These are phyloP conservation scores for Pycnonotus jocosus DNA, from an alignment of 2,113 vertebrate genomes.

Conservation along the genomic window DNA sequence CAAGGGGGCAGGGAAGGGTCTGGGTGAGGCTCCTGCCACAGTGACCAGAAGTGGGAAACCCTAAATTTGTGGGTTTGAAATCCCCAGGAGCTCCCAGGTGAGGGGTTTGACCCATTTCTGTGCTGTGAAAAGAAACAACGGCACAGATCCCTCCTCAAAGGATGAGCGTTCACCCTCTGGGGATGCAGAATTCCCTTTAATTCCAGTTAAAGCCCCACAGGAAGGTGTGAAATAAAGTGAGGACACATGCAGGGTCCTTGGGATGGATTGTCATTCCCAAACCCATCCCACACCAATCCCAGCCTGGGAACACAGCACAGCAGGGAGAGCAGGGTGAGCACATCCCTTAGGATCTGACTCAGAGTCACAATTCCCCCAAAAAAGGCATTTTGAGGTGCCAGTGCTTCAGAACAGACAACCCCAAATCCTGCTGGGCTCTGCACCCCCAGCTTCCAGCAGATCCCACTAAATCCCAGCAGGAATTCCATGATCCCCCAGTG, in stretches of 20 bases:
- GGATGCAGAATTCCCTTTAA: not conserved
- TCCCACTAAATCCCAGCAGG: not conserved
- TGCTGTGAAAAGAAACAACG: not conserved
- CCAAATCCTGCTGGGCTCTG: not conserved
- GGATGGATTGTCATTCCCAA: not conserved
- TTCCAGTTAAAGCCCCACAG: not conserved
- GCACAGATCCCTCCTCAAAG: not conserved
- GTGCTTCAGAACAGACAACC: not conserved
- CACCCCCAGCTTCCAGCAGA: not conserved
- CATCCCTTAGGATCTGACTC: not conserved
- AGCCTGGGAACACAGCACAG: not conserved
- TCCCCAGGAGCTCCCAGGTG: not conserved
- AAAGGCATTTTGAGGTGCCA: not conserved
- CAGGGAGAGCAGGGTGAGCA: not conserved
- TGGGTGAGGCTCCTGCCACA: not conserved
- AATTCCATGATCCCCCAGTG: not conserved
- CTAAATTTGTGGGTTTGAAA: fast-evolving
- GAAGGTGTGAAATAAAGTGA: not conserved
- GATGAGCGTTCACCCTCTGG: not conserved
- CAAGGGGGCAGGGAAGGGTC: not conserved
- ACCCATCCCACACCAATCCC: fast-evolving
- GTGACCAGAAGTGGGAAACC: not conserved
- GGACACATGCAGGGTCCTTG: not conserved
- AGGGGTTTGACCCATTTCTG: not conserved
- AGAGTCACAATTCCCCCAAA: not conserved